Evolutionary conservation across 2,113 vertebrate genomes (phyloP).

Genomic region (Ctenodactylus gundi): DNA sequence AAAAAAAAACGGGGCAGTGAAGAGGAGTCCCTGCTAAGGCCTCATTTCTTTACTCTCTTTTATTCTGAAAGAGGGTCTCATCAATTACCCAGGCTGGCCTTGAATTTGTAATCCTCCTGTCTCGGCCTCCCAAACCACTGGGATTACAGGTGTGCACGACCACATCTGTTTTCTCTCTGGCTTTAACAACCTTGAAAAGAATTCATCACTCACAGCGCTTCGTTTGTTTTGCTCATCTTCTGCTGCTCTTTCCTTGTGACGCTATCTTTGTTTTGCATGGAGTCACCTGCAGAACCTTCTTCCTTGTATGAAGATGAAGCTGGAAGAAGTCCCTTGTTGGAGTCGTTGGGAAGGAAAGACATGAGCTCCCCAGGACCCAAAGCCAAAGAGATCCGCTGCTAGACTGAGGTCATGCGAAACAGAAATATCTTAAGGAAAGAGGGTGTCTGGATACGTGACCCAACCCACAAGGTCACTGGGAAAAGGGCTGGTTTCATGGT

Average conservation of each 20-base stretch:
- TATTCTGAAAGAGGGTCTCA: too few species aligned
- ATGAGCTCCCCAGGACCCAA: neutral
- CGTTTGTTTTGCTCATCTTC: neutral
- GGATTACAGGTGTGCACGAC: too few species aligned
- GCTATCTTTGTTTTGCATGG: neutral
- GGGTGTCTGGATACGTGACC: neutral
- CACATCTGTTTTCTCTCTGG: too few species aligned
- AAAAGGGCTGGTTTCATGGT: neutral
- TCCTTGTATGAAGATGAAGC: neutral
- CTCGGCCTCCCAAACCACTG: too few species aligned
- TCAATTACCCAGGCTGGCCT: too few species aligned
- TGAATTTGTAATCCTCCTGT: too few species aligned
- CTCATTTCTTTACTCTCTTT: neutral
- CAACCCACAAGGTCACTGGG: neutral
- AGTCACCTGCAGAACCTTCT: neutral
- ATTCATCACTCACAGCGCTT: neutral
- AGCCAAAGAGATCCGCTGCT: neutral
- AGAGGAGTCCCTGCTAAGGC: neutral
- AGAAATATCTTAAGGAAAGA: neutral
- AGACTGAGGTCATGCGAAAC: neutral
- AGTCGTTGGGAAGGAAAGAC: neutral
- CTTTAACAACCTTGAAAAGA: neutral
- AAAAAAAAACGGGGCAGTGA: neutral
- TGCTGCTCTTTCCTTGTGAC: neutral
- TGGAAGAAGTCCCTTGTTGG: neutral